Evolutionary conservation across 2,888 invertebrate species (phyloP).

Genomic region (Chironomus tentans): DNA sequence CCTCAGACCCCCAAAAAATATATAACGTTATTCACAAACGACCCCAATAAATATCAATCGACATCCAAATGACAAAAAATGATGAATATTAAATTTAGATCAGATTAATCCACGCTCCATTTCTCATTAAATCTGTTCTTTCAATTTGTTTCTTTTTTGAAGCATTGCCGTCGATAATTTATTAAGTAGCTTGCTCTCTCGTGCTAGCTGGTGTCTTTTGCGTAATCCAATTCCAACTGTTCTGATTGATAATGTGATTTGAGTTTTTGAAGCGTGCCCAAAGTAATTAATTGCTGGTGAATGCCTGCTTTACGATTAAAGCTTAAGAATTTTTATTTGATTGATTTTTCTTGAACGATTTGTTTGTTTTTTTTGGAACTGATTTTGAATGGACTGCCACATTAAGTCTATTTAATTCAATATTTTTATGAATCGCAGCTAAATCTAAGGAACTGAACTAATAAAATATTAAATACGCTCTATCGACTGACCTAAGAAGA

Average conservation of each 20-base stretch:
- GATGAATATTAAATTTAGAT: neutral
- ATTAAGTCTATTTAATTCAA: too few species aligned
- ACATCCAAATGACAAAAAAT: neutral
- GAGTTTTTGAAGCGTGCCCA: conserved; percentile 19
- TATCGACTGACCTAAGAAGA: too few species aligned
- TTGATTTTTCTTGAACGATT: neutral
- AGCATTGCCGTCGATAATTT: conserved; percentile 6
- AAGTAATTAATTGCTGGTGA: neutral
- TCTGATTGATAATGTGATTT: conserved; percentile 21
- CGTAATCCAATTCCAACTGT: neutral
- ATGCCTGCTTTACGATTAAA: neutral
- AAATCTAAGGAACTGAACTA: too few species aligned
- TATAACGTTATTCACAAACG: too few species aligned
- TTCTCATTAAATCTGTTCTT: neutral
- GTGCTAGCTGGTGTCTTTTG: neutral
- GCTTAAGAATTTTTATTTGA: neutral
- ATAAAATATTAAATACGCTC: too few species aligned
- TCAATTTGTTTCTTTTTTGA: neutral
- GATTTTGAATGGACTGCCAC: too few species aligned
- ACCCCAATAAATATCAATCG: too few species aligned
- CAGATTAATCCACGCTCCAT: neutral
- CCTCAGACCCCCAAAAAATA: too few species aligned
- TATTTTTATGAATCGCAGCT: too few species aligned
- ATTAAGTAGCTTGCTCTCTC: neutral
- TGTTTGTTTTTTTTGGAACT: too few species aligned